Evolutionary conservation across 1,140 invertebrate genomes (phyloP).

Genomic region (Drosophila mayri): DNA sequence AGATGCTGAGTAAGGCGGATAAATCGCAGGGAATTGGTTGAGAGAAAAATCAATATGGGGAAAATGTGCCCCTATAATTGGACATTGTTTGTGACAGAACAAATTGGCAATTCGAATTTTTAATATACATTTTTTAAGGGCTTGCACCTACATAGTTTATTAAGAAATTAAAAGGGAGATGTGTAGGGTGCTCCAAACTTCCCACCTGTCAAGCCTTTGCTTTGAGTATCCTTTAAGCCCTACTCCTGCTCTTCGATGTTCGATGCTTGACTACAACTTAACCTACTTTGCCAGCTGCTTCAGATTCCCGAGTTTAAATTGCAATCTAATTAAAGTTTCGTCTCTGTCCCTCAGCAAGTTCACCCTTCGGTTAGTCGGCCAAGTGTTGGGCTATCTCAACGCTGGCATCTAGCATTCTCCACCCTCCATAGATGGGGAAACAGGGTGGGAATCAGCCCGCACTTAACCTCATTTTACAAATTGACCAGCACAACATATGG

Average conservation of each 20-base stretch:
- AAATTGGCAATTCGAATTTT: not conserved
- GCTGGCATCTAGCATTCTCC: conserved; percentile 30
- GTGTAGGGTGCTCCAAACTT: not conserved
- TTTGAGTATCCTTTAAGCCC: conserved; percentile 12
- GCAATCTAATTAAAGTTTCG: conserved; percentile 77
- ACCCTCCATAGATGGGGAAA: conserved; percentile 28
- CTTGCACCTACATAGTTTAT: not conserved
- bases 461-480: conserved; percentile 79
- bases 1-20: conserved; percentile 38
- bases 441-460: conserved; percentile 16
- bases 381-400: conserved; percentile 36
- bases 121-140: not conserved
- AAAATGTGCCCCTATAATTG: not conserved
- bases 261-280: conserved; percentile 29
- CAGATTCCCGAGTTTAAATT: conserved; percentile 53
- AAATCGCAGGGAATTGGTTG: conserved; percentile 13
- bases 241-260: not conserved
- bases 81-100: not conserved
- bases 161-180: not conserved
- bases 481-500: conserved; percentile 77
- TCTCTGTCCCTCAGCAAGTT: conserved; percentile 16
- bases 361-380: conserved; percentile 1
- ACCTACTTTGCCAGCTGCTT: conserved; percentile 43
- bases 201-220: conserved; percentile 12
- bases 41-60: conserved; percentile 21